Conservation (phyloP, 2,113 vertebrate species). For the Larimichthys polyactis region DNA sequence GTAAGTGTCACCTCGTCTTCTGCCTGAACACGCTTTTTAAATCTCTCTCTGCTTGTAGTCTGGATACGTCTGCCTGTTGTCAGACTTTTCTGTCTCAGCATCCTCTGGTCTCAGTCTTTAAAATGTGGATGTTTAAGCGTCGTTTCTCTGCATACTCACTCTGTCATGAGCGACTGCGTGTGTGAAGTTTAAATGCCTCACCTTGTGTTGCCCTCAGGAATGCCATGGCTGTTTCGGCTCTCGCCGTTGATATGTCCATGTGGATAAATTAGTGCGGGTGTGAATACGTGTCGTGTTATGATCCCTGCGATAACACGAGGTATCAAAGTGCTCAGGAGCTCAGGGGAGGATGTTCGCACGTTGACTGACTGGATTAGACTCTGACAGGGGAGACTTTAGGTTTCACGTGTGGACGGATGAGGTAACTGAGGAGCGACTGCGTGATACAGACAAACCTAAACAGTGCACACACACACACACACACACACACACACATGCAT, state of each 20-base stretch:
- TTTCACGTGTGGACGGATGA: conserved; percentile 33
- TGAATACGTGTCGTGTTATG: background rate
- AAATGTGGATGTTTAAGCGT: background rate
- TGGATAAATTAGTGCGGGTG: background rate
- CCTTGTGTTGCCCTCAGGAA: conserved; percentile 12
- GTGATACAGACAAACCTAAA: background rate
- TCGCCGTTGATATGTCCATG: background rate
- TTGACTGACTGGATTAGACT: conserved; percentile 32
- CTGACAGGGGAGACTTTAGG: conserved; percentile 14
- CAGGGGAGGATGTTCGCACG: conserved; percentile 13
- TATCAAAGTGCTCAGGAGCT: conserved; percentile 43
- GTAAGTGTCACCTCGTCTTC: conserved; percentile 75
- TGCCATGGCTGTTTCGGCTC: conserved; percentile 8
- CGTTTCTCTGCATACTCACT: background rate
- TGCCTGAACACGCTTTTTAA: conserved; percentile 39
- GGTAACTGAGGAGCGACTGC: conserved; percentile 14
- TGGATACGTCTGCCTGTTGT: background rate
- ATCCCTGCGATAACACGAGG: conserved; percentile 47
- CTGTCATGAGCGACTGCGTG: background rate
- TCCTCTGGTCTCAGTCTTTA: background rate
- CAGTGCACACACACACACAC: background rate
- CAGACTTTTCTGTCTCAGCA: background rate
- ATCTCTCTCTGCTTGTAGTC: background rate
- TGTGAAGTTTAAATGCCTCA: conserved; percentile 13
- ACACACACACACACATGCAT: background rate